Conservation (phyloP, 2,888 invertebrate species). For the Hylaea fasciaria region DNA sequence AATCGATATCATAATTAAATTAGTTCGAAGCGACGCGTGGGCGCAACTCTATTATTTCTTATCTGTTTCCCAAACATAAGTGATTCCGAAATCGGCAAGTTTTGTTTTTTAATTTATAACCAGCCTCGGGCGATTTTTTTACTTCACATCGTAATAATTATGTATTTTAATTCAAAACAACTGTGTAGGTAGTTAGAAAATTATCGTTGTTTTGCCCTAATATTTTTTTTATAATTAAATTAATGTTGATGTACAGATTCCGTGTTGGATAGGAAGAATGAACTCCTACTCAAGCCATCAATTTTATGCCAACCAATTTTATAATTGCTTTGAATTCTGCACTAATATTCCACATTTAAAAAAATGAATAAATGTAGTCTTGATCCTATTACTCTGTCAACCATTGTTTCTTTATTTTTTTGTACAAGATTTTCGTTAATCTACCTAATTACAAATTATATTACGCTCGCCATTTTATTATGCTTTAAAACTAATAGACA, state of each 20-base stretch:
- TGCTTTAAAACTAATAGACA: too few relatives aligned
- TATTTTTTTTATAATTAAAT: constrained; percentile 29
- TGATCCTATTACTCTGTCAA: too few relatives aligned
- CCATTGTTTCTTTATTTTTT: too few relatives aligned
- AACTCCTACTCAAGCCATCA: background rate
- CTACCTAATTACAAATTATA: too few relatives aligned
- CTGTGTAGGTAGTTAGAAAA: constrained; percentile 53
- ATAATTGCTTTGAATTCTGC: too few relatives aligned
- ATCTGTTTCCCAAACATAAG: constrained; percentile 55
- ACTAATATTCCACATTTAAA: too few relatives aligned
- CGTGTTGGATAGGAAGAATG: constrained; percentile 2
- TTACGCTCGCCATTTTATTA: too few relatives aligned
- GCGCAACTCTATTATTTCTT: constrained; percentile 49
- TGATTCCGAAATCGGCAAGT: constrained; percentile 64
- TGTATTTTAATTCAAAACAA: constrained; percentile 51
- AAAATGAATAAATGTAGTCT: too few relatives aligned
- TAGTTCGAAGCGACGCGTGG: constrained; percentile 63
- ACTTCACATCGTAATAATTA: constrained; percentile 52
- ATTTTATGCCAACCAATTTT: too few relatives aligned
- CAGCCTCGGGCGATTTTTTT: constrained; percentile 58
- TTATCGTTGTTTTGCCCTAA: constrained; percentile 50
- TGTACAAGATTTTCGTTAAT: too few relatives aligned
- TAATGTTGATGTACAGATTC: constrained; percentile 8
- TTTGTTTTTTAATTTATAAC: constrained; percentile 64
- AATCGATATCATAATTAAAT: constrained; percentile 72